Percentiles rank a stretch among this genome's conserved stretches.
Evolutionary conservation across 2,797 vertebrate species (phyloP).

Genomic region (Bovichtus variegatus): DNA sequence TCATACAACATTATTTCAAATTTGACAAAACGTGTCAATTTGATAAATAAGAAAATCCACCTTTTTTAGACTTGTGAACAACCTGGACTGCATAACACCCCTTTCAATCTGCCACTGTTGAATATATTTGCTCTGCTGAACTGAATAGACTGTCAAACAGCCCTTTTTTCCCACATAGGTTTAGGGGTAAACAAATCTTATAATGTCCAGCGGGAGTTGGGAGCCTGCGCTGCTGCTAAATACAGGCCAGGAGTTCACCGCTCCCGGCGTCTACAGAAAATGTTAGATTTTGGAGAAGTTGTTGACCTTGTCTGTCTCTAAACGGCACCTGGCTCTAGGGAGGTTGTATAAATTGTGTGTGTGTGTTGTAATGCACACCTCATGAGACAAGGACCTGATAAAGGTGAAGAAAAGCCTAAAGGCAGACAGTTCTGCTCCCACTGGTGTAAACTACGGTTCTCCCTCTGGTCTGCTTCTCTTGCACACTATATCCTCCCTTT

Average conservation of each 20-base stretch:
- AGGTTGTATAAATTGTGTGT: conserved; percentile 39
- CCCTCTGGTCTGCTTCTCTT: conserved; percentile 31
- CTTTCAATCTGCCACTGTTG: conserved; percentile 13
- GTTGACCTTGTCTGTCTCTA: conserved; percentile 70
- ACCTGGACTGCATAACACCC: conserved; percentile 5
- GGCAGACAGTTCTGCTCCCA: conserved; percentile 44
- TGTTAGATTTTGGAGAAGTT: conserved; percentile 51
- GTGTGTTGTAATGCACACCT: conserved; percentile 40
- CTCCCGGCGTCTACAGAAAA: conserved; percentile 36
- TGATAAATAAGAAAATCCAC: conserved; percentile 25
- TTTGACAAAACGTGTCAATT: conserved; percentile 20
- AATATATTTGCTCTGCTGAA: conserved; percentile 39
- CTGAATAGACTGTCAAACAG: conserved; percentile 19
- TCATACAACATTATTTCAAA: conserved; percentile 36
- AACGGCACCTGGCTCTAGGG: conserved; percentile 54
- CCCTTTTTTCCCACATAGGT: conserved; percentile 11
- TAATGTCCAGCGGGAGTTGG: conserved; percentile 30
- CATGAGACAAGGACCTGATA: conserved; percentile 41
- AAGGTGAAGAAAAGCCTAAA: conserved; percentile 63
- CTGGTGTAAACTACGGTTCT: conserved; percentile 23
- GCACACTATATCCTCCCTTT: neutral
- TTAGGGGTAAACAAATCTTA: conserved; percentile 48
- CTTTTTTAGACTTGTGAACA: conserved; percentile 17
- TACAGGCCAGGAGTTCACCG: conserved; percentile 38
- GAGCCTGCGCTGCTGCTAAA: conserved; percentile 36